These are phyloP conservation scores for Pristionchus exspectatus DNA, from an alignment of 2,888 invertebrate species.

Conservation along the genomic window DNA sequence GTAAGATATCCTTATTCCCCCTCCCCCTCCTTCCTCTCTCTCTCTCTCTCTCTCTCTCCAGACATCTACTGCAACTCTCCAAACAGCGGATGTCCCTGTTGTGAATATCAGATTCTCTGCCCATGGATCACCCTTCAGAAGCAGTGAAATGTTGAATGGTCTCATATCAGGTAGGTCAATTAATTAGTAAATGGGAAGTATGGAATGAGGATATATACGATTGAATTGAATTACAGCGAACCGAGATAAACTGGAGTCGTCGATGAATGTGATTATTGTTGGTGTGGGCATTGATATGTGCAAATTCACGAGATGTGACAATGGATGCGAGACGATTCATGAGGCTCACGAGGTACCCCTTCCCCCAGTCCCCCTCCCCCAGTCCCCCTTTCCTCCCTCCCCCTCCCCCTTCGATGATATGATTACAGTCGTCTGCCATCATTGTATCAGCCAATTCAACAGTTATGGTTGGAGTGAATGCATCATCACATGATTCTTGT, in stretches of 20 bases:
- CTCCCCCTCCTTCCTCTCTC: conserved; percentile 46
- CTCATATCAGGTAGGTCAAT: conserved; percentile 40
- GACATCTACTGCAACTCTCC: no score
- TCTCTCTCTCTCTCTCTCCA: no score
- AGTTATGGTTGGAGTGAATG: conserved; percentile 94
- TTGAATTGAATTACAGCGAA: conserved; percentile 80
- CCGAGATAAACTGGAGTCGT: conserved; percentile 86
- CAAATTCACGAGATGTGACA: conserved; percentile 77
- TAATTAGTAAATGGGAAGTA: no score
- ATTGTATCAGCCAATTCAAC: conserved; percentile 99
- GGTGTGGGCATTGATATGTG: conserved; percentile 89
- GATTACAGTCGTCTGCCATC: conserved; percentile 84
- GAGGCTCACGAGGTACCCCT: conserved; percentile 68
- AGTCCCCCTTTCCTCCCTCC: no score
- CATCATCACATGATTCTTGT: conserved; percentile 82
- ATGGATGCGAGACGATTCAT: conserved; percentile 76
- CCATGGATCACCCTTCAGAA: conserved; percentile 62
- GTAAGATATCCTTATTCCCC: conserved; percentile 74
- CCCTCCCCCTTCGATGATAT: no score
- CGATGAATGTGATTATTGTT: conserved; percentile 71
- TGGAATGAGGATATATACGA: no score
- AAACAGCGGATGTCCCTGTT: no score
- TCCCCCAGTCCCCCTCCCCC: no score
- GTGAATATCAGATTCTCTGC: conserved; percentile 76
- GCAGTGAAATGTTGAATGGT: conserved; percentile 40